Percentiles rank a stretch among this genome's conserved stretches.
These are phyloP conservation scores for Poeciliopsis occidentalis DNA, from an alignment of 2,113 vertebrate species.

Conservation along the genomic window DNA sequence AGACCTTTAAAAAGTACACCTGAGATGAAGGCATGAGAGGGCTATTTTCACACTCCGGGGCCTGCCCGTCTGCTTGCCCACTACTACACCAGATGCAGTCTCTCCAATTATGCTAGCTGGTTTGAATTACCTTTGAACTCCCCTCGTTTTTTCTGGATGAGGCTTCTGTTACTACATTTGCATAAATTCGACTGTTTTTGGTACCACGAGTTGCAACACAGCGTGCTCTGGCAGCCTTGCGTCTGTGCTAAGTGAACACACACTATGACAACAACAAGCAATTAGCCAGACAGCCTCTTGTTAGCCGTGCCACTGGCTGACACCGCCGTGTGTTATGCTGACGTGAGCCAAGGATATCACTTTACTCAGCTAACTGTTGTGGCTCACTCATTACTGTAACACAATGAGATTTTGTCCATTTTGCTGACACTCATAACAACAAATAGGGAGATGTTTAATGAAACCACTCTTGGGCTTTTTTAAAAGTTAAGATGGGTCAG, in stretches of 20 bases:
- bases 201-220: slow-evolving; percentile 26
- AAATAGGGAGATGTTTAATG: slow-evolving; percentile 1
- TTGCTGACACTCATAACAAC: slow-evolving; percentile 13
- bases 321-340: slow-evolving; percentile 46
- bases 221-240: slow-evolving; percentile 38
- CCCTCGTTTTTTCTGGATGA: slow-evolving; percentile 35
- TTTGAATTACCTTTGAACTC: slow-evolving; percentile 61
- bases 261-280: slow-evolving; percentile 68
- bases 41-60: slow-evolving; percentile 58
- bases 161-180: slow-evolving; percentile 48
- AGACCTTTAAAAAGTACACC: slow-evolving; percentile 70
- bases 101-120: slow-evolving; percentile 66
- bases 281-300: slow-evolving; percentile 68
- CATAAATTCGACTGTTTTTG: slow-evolving; percentile 43
- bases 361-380: slow-evolving; percentile 27
- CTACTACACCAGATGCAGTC: slow-evolving; percentile 56
- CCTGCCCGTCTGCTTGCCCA: slow-evolving; percentile 40
- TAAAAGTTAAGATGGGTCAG: slow-evolving; percentile 12
- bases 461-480: not conserved
- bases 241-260: slow-evolving; percentile 52
- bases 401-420: slow-evolving; percentile 17
- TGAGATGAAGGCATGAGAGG: slow-evolving; percentile 58
- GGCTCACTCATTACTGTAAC: slow-evolving; percentile 37
- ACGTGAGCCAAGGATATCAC: slow-evolving; percentile 37
- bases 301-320: slow-evolving; percentile 62